Conservation (phyloP, 2,113 vertebrate species). For the Ibidorhyncha struthersii region DNA sequence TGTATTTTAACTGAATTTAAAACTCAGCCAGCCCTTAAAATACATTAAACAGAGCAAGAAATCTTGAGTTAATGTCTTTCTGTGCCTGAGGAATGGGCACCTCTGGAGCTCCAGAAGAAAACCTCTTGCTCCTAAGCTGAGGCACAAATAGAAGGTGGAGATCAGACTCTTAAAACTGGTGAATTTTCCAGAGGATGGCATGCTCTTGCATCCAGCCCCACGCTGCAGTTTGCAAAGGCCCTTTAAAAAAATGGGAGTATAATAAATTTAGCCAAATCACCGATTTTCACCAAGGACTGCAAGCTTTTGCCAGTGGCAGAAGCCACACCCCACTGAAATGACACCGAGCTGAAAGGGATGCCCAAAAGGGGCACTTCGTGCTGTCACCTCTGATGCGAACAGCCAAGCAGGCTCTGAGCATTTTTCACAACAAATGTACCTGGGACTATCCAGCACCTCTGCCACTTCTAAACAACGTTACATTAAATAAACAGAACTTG, state of each 20-base stretch:
- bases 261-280: neutral
- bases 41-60: neutral
- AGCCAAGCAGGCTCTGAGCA: neutral
- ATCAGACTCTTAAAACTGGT: fast-evolving
- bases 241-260: neutral
- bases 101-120: neutral
- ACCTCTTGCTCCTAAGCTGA: neutral
- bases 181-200: neutral
- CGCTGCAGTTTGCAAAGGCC: neutral
- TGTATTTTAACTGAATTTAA: neutral
- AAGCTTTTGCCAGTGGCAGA: neutral
- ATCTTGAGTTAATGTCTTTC: neutral
- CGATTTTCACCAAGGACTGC: neutral
- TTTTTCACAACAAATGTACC: neutral
- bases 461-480: neutral
- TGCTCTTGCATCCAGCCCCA: neutral
- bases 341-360: neutral
- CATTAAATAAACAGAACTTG: neutral
- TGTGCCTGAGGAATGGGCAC: neutral
- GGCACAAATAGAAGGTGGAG: neutral
- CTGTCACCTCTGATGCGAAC: neutral
- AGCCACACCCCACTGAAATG: neutral
- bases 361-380: neutral
- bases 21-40: neutral
- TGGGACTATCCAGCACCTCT: slow-evolving; percentile 56